phyloP scores from a whole-genome alignment of 2,888 invertebrate genomes.

The Siphlonurus alternatus region DNA sequence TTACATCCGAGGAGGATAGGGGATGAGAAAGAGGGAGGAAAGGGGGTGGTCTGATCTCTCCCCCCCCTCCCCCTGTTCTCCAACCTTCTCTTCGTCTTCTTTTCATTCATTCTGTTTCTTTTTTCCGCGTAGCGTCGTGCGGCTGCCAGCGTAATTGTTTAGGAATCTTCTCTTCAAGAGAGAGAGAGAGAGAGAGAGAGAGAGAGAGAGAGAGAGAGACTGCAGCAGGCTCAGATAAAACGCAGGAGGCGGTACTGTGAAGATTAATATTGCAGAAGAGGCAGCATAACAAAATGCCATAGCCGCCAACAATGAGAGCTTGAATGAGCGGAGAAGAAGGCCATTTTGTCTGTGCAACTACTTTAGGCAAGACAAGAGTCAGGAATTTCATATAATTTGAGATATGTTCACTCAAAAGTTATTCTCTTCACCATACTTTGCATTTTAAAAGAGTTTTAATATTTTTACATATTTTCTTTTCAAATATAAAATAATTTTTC shows the following conservation, averaged over 20 bases:
- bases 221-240: neutral
- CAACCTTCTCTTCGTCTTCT: no score
- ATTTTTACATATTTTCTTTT: no score
- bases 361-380: neutral
- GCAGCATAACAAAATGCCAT: neutral
- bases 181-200: no score
- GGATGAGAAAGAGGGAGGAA: no score
- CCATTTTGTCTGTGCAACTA: neutral
- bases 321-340: neutral
- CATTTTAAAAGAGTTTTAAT: neutral
- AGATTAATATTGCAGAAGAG: neutral
- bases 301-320: no score
- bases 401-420: neutral
- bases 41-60: no score
- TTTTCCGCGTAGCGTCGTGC: neutral
- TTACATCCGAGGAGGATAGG: no score
- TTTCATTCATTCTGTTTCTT: neutral
- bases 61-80: no score
- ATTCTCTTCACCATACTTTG: neutral
- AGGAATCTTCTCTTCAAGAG: no score
- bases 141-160: neutral
- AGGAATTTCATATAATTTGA: neutral
- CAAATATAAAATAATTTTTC: no score
- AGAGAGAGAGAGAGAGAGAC: no score
- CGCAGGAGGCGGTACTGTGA: neutral